Percentiles rank a stretch among this genome's conserved stretches.
phyloP scores from a whole-genome alignment of 92 coral and sea anemone species.

The Porites rus region DNA sequence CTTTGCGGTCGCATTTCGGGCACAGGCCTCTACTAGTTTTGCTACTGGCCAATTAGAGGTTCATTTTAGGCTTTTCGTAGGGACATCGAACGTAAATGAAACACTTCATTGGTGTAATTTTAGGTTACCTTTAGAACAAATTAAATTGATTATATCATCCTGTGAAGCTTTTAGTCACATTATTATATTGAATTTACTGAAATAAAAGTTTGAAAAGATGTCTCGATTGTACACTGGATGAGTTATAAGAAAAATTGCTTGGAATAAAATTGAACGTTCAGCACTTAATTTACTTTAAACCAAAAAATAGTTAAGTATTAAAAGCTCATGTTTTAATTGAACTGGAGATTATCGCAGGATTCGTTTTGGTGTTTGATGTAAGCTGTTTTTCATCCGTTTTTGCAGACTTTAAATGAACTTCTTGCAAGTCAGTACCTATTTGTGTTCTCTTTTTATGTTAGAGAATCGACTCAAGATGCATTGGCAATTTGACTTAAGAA shows the following conservation, averaged over 20 bases:
- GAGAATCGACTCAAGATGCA: slow-evolving; percentile 23
- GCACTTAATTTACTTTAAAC: not conserved
- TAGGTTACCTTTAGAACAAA: too few species aligned
- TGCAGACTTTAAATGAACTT: slow-evolving; percentile 7
- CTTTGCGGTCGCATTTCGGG: slow-evolving; percentile 22
- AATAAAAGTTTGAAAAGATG: slow-evolving; percentile 25
- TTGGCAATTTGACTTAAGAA: slow-evolving; percentile 14
- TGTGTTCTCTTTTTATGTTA: slow-evolving; percentile 23
- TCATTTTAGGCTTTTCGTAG: too few species aligned
- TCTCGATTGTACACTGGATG: slow-evolving; percentile 12
- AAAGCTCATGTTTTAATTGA: slow-evolving; percentile 10
- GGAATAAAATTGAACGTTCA: slow-evolving; percentile 1
- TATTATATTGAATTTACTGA: not conserved
- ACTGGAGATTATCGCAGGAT: not conserved
- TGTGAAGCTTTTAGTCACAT: not conserved
- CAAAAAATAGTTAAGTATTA: not conserved
- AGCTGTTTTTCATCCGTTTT: slow-evolving; percentile 16
- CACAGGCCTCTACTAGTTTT: slow-evolving; percentile 21
- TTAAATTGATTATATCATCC: too few species aligned
- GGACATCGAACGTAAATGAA: too few species aligned
- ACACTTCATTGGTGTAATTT: too few species aligned
- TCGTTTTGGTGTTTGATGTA: slow-evolving; percentile 5
- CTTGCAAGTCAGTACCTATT: slow-evolving; percentile 22
- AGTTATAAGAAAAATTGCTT: slow-evolving; percentile 20
- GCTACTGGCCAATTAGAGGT: not conserved